Percentiles rank a stretch among this genome's conserved stretches.
phyloP scores from a whole-genome alignment of 2,888 invertebrate genomes.

The Gryllus longicercus region DNA sequence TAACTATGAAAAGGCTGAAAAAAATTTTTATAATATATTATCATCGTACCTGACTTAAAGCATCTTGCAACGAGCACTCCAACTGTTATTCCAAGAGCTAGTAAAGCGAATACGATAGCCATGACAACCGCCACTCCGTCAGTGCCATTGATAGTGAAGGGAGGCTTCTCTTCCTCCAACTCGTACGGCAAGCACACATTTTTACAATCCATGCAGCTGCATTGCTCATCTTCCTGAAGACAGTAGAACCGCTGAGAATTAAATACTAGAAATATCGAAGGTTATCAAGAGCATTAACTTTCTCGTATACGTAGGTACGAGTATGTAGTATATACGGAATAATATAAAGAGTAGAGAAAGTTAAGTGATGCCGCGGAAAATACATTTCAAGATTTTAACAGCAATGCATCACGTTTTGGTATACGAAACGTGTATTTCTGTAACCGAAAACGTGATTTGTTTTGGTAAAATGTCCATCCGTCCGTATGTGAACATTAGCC shows the following conservation, averaged over 20 bases:
- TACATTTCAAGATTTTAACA: too few relatives aligned
- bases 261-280: too few relatives aligned
- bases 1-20: neutral
- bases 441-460: too few relatives aligned
- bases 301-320: too few relatives aligned
- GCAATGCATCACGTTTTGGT: too few relatives aligned
- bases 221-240: constrained; percentile 44
- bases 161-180: constrained; percentile 43
- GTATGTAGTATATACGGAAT: too few relatives aligned
- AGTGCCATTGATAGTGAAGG: constrained; percentile 58
- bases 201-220: constrained; percentile 75
- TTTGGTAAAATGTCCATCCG: too few relatives aligned
- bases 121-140: constrained; percentile 62
- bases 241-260: neutral
- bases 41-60: neutral
- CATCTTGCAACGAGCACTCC: neutral
- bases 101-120: constrained; percentile 55
- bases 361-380: too few relatives aligned
- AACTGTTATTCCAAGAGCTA: constrained; percentile 46
- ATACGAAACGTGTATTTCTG: too few relatives aligned
- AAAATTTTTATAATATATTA: neutral
- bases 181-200: constrained; percentile 57
- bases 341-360: too few relatives aligned
- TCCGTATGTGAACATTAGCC: too few relatives aligned
- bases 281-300: too few relatives aligned